phyloP scores from a whole-genome alignment of 2,113 vertebrate genomes.

The Cottus gobio region DNA sequence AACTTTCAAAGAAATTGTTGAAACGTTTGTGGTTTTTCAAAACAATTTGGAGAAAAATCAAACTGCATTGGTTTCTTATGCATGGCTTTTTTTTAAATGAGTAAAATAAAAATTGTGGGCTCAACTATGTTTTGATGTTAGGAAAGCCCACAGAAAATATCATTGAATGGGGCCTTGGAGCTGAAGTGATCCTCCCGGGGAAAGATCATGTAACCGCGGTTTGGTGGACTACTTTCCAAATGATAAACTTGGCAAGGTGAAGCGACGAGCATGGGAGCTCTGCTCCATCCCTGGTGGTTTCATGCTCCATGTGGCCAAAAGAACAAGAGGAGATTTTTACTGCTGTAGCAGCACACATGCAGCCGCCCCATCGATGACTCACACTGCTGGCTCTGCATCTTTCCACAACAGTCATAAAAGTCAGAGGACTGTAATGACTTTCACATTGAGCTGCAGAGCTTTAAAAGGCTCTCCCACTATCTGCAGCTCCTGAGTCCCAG shows the following conservation, averaged over 20 bases:
- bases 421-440: conserved; percentile 72
- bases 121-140: conserved; percentile 35
- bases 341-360: conserved; percentile 52
- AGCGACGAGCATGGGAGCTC: conserved; percentile 52
- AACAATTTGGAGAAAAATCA: conserved; percentile 34
- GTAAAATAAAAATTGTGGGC: conserved; percentile 42
- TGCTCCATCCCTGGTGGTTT: conserved; percentile 18
- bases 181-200: conserved; percentile 2
- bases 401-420: conserved; percentile 74
- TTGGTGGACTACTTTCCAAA: conserved; percentile 43
- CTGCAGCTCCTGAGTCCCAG: conserved; percentile 60
- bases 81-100: conserved; percentile 31
- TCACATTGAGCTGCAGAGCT: conserved; percentile 71
- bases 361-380: conserved; percentile 68
- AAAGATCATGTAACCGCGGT: conserved; percentile 34
- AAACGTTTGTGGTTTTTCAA: conserved; percentile 18
- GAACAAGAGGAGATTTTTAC: conserved; percentile 44
- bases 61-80: conserved; percentile 9
- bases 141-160: conserved; percentile 33
- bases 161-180: conserved; percentile 19
- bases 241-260: conserved; percentile 48
- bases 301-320: conserved; percentile 35
- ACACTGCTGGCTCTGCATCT: conserved; percentile 68
- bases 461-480: conserved; percentile 54
- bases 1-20: conserved; percentile 25